Percentiles rank a stretch among this genome's conserved stretches.
phyloP scores from a whole-genome alignment of 2,888 invertebrate species.

The Watsonalla cultraria region DNA sequence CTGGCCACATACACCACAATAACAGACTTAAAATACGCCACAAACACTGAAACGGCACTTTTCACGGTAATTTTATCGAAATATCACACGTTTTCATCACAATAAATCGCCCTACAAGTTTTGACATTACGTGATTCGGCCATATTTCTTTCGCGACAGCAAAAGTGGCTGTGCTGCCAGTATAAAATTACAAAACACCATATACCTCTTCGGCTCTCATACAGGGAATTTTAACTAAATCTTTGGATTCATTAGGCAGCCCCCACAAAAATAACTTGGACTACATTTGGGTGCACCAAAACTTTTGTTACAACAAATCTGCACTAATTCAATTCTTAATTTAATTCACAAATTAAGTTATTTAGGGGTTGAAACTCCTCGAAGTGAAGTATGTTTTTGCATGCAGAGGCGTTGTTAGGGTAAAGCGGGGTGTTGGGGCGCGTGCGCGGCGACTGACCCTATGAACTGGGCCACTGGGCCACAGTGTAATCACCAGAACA shows the following conservation, averaged over 20 bases:
- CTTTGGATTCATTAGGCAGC: not conserved
- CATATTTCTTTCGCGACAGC: conserved; percentile 68
- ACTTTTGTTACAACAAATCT: too few relatives aligned
- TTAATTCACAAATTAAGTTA: not conserved
- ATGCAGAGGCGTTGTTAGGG: not conserved
- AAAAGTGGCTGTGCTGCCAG: conserved; percentile 55
- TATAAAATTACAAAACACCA: conserved; percentile 2
- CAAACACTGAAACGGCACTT: conserved; percentile 30
- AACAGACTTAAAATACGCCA: conserved; percentile 42
- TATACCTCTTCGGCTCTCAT: conserved; percentile 5
- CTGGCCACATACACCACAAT: conserved; percentile 25
- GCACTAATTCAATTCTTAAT: too few relatives aligned
- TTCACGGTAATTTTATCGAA: conserved; percentile 33
- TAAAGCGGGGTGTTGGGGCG: conserved; percentile 17
- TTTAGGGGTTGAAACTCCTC: not conserved
- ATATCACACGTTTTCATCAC: conserved; percentile 56
- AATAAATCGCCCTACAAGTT: conserved; percentile 53
- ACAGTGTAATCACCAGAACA: conserved; percentile 35
- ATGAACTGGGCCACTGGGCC: conserved; percentile 63
- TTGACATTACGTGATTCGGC: conserved; percentile 68
- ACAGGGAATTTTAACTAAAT: not conserved
- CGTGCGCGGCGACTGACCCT: conserved; percentile 48
- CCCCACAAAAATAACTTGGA: too few relatives aligned
- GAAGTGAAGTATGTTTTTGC: not conserved
- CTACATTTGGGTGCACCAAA: too few relatives aligned